Evolutionary conservation across 2,888 invertebrate species (phyloP).

Genomic region (Hirtodrosophila confusa): DNA sequence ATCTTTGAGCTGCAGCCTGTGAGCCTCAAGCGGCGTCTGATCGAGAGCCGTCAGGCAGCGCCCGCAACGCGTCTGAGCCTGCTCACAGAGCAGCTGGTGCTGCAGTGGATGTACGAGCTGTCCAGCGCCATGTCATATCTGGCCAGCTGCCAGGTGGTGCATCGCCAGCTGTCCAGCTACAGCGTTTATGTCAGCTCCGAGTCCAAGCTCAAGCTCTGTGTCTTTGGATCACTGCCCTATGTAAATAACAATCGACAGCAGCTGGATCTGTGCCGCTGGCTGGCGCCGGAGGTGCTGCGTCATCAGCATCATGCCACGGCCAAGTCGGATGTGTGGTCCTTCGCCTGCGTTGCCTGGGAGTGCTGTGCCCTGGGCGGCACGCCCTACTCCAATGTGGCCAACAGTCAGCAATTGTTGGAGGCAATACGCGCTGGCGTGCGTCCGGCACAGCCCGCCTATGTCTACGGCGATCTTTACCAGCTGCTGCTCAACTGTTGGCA

Average conservation of each 20-base stretch:
- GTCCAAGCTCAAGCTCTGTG: constrained; percentile 89
- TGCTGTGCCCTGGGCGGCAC: constrained; percentile 91
- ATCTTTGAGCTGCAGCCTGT: constrained; percentile 89
- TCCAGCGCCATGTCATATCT: constrained; percentile 90
- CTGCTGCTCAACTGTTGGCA: constrained; percentile 94
- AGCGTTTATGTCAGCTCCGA: constrained; percentile 88
- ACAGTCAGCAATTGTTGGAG: constrained; percentile 88
- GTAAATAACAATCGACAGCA: constrained; percentile 86
- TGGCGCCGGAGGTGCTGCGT: constrained; percentile 90
- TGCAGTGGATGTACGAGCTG: constrained; percentile 88
- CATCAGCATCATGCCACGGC: constrained; percentile 87
- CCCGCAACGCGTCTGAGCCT: constrained; percentile 85
- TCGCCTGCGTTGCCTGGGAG: constrained; percentile 93
- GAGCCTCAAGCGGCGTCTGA: constrained; percentile 89
- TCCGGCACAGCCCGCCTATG: constrained; percentile 89
- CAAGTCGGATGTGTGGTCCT: constrained; percentile 93
- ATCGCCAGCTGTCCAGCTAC: constrained; percentile 89
- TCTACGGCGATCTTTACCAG: constrained; percentile 92
- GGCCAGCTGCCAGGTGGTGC: constrained; percentile 88
- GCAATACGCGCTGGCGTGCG: constrained; percentile 89
- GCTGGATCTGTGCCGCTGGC: constrained; percentile 91
- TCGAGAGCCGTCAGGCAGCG: constrained; percentile 86
- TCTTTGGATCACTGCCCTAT: constrained; percentile 90
- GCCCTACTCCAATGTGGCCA: constrained; percentile 89
- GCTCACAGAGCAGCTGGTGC: constrained; percentile 87